phyloP scores from a whole-genome alignment of 2,797 vertebrate genomes.

The Muraenolepis orangiensis region DNA sequence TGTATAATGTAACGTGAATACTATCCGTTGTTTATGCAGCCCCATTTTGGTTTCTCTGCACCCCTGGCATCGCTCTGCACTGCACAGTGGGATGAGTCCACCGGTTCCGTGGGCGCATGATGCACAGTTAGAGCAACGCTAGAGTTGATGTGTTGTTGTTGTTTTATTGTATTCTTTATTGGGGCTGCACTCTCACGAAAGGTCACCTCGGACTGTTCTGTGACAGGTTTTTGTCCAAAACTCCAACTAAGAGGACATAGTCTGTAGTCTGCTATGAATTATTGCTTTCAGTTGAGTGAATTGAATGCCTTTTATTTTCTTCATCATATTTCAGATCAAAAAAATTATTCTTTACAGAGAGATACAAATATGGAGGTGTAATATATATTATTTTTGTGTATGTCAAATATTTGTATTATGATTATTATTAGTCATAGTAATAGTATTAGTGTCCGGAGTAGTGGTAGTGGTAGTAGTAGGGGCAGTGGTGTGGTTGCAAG shows the following conservation, averaged over 20 bases:
- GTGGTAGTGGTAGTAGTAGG: neutral
- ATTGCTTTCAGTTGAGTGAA: neutral
- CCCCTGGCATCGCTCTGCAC: slow-evolving; percentile 48
- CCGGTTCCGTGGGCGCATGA: slow-evolving; percentile 51
- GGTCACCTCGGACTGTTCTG: slow-evolving; percentile 52
- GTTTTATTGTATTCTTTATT: too few relatives aligned
- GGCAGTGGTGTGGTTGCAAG: neutral
- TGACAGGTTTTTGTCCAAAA: slow-evolving; percentile 44
- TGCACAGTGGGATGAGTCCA: slow-evolving; percentile 62
- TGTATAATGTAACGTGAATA: slow-evolving; percentile 69
- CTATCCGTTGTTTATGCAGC: slow-evolving; percentile 69
- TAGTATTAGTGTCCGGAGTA: neutral
- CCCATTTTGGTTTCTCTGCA: slow-evolving; percentile 49
- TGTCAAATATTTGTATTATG: neutral
- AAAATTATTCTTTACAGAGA: too few relatives aligned
- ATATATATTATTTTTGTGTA: neutral
- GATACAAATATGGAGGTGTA: neutral
- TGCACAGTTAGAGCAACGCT: neutral
- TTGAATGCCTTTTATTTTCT: neutral
- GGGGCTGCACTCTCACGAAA: slow-evolving; percentile 61
- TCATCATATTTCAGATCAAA: too few relatives aligned
- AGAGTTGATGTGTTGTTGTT: slow-evolving; percentile 23
- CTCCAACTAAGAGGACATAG: slow-evolving; percentile 35
- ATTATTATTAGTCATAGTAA: neutral
- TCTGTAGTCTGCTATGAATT: neutral